Percentiles rank a stretch among this genome's conserved stretches.
Evolutionary conservation across 2,797 vertebrate species (phyloP).

Genomic region (Carduelis carduelis): DNA sequence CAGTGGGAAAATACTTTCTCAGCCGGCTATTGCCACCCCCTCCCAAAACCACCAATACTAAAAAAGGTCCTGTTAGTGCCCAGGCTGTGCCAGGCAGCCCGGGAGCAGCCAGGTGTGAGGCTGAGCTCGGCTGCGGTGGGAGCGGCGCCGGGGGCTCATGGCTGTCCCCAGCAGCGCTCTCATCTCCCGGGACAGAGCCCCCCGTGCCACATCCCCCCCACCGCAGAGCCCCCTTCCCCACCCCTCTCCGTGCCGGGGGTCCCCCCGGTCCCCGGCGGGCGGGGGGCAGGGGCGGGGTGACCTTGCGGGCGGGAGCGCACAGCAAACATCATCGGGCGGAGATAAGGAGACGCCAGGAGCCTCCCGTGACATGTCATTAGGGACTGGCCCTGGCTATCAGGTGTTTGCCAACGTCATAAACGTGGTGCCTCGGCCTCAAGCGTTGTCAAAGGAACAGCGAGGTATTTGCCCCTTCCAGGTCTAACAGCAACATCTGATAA

Average conservation of each 20-base stretch:
- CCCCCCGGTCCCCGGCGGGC: slow-evolving; percentile 65
- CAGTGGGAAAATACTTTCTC: background rate
- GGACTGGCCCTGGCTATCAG: slow-evolving; percentile 74
- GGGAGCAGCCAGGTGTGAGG: background rate
- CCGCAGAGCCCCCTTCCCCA: background rate
- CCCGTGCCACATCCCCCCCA: accelerated
- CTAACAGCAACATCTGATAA: slow-evolving; percentile 75
- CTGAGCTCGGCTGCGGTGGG: accelerated
- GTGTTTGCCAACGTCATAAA: slow-evolving; percentile 86
- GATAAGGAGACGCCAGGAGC: slow-evolving; percentile 82
- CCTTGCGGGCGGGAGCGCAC: slow-evolving; percentile 77
- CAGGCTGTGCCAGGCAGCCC: background rate
- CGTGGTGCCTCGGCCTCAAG: slow-evolving; percentile 73
- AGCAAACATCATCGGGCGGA: slow-evolving; percentile 73
- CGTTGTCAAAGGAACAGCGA: slow-evolving; percentile 68
- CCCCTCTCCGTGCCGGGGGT: background rate
- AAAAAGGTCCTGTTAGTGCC: background rate
- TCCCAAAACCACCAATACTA: background rate
- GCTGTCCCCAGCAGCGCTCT: background rate
- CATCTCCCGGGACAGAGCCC: background rate
- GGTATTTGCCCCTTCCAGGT: slow-evolving; percentile 71
- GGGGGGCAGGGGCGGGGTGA: slow-evolving; percentile 73
- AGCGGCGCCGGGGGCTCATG: accelerated
- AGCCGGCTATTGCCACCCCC: background rate
- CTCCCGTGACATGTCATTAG: slow-evolving; percentile 75